Percentiles rank a stretch among this genome's conserved stretches.
phyloP scores from a whole-genome alignment of 2,113 vertebrate genomes.

The Bufo gargarizans region DNA sequence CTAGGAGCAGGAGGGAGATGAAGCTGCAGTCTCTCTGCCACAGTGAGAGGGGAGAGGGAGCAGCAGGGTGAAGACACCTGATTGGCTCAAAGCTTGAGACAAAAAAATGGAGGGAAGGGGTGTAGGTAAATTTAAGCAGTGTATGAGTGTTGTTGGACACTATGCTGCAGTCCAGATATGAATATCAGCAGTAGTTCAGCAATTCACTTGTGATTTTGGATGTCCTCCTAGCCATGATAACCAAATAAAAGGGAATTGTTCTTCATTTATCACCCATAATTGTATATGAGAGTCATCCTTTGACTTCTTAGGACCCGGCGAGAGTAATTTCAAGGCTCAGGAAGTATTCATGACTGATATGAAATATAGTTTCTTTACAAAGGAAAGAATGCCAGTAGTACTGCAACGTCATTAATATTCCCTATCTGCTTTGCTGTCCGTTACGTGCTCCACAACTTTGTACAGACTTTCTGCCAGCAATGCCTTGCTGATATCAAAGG shows the following conservation, averaged over 20 bases:
- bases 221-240: too few relatives aligned
- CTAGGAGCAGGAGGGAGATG: too few relatives aligned
- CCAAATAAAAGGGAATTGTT: too few relatives aligned
- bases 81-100: too few relatives aligned
- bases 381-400: neutral
- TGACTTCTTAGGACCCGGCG: neutral
- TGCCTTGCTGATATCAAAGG: slow-evolving; percentile 13
- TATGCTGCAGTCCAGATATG: too few relatives aligned
- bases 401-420: neutral
- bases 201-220: too few relatives aligned
- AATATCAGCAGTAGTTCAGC: too few relatives aligned
- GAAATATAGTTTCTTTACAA: neutral
- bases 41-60: neutral
- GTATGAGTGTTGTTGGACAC: neutral
- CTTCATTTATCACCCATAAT: neutral
- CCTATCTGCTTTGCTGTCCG: neutral
- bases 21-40: too few relatives aligned
- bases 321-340: neutral
- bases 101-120: too few relatives aligned
- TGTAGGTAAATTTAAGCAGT: too few relatives aligned
- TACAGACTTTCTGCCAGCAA: neutral
- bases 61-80: neutral
- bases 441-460: neutral
- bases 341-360: neutral
- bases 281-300: neutral